Evolutionary conservation across 1,140 invertebrate genomes (phyloP).

Genomic region (Drosophila navojoa): DNA sequence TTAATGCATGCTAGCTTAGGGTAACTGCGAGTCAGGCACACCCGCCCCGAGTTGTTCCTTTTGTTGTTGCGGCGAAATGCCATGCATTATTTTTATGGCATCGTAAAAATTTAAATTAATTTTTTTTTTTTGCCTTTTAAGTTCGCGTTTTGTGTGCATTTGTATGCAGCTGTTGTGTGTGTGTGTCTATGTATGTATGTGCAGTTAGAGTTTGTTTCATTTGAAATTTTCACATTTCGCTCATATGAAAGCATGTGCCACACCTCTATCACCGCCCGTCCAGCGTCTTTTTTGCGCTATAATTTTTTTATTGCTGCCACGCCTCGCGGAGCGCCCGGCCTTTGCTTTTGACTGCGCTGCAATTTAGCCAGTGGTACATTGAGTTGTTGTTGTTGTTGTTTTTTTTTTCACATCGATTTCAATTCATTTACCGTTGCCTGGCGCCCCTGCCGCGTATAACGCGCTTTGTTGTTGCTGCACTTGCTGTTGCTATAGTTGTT

Average conservation of each 20-base stretch:
- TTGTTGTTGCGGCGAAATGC: constrained; percentile 46
- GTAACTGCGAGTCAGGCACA: too few species aligned
- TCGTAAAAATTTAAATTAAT: constrained; percentile 78
- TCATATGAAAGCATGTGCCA: constrained; percentile 13
- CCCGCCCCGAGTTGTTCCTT: neutral
- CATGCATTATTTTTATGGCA: constrained; percentile 77
- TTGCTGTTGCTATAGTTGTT: neutral
- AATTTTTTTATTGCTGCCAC: constrained; percentile 41
- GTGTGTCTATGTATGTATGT: neutral
- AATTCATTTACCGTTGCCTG: constrained; percentile 42
- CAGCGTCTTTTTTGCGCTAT: constrained; percentile 13
- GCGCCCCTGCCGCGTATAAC: neutral
- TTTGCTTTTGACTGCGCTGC: constrained; percentile 10
- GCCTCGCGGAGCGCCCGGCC: constrained; percentile 1
- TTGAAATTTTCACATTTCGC: constrained; percentile 32
- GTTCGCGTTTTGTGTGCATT: constrained; percentile 30
- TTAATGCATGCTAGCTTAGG: too few species aligned
- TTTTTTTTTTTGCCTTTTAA: constrained; percentile 50
- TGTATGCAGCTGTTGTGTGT: constrained; percentile 53
- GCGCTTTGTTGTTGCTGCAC: constrained; percentile 8
- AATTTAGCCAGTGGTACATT: constrained; percentile 19
- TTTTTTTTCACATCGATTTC: constrained; percentile 39
- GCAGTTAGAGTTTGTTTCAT: constrained; percentile 46
- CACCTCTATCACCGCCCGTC: constrained; percentile 7
- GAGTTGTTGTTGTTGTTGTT: too few species aligned